Base-by-base conservation (phyloP, 2,888 invertebrate genomes). In the Adelphocoris suturalis region DNA sequence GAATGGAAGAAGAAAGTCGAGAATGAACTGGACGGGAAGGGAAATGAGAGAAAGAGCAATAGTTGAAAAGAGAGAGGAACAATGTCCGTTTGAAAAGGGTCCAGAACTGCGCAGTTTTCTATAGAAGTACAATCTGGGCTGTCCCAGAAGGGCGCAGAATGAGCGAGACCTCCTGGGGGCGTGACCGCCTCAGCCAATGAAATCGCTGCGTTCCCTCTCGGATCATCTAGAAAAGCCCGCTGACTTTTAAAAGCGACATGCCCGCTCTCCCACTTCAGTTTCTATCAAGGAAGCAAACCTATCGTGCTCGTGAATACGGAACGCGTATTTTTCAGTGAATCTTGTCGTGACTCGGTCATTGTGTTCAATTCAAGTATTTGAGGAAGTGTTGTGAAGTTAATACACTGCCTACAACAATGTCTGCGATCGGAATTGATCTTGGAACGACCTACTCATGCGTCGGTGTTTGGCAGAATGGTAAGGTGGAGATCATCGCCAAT, bases 371-470 rank as follows among this genome's bases (percentile, higher is more conserved):
- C n/a, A n/a, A 55, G 5, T 55, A 13, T 48, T 11, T 12, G 13
- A 16, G 13, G 3, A 9, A 55, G 3, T 16, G 16, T 13, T 55
- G 13, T 55, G 3, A 16, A 55, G 4, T 55, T 13, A 9, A 13
- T n/a, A n/a, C n/a, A 55, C 55, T 16, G 55, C 28, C 12, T 55
- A 57, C n/a, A 7, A 82, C 13, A n/a, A 93, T 94, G 93, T 95
- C 95, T 92, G 95, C 96, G 89, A 95, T 97, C 92, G 97, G 97
- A 91, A n/a, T n/a, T n/a, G n/a, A n/a, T n/a, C n/a, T n/a, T n/a
- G n/a, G n/a, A n/a, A n/a, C n/a, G n/a, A n/a, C n/a, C n/a, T n/a
- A n/a, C n/a, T n/a, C n/a, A n/a, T n/a, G n/a, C n/a, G n/a, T n/a
- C n/a, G n/a, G n/a, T n/a, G n/a, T n/a, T n/a, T n/a, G n/a, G n/a